Evolutionary conservation across 2,888 invertebrate genomes (phyloP).

Genomic region (Onchidella celtica): DNA sequence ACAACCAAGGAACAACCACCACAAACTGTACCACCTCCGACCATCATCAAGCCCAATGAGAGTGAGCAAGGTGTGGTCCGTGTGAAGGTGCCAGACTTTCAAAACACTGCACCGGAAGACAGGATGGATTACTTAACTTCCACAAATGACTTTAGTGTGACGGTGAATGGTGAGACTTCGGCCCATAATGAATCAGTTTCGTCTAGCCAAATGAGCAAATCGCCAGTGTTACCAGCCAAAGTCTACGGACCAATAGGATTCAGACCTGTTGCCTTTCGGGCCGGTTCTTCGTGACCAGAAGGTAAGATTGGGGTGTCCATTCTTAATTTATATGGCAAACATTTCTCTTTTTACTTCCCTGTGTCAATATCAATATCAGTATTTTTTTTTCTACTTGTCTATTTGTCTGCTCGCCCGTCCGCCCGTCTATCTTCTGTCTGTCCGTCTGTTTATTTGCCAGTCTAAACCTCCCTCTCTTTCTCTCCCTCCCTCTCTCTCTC

Average conservation of each 20-base stretch:
- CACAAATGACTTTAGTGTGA: not conserved
- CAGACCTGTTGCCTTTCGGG: slow-evolving; percentile 45
- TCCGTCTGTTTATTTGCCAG: not conserved
- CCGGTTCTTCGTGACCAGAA: slow-evolving; percentile 1
- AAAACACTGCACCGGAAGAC: slow-evolving; percentile 45
- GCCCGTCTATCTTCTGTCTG: not conserved
- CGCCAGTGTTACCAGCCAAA: slow-evolving; percentile 42
- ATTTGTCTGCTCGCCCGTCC: not conserved
- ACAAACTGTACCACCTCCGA: not conserved
- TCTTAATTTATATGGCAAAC: not conserved
- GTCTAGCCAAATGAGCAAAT: not conserved
- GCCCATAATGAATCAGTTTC: not conserved
- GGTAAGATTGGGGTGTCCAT: not conserved
- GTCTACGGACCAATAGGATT: slow-evolving; percentile 51
- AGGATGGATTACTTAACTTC: not conserved
- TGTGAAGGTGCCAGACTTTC: slow-evolving; percentile 58
- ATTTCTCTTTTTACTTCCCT: not conserved
- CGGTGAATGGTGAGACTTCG: not conserved
- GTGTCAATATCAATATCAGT: no score
- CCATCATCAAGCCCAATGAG: not conserved
- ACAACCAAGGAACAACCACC: not conserved
- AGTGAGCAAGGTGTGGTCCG: slow-evolving; percentile 55
- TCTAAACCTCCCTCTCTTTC: not conserved
- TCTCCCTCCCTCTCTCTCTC: not conserved
- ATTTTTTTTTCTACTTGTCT: not conserved